Conservation (phyloP, 2,888 invertebrate species). For the Epirrita christyi region DNA sequence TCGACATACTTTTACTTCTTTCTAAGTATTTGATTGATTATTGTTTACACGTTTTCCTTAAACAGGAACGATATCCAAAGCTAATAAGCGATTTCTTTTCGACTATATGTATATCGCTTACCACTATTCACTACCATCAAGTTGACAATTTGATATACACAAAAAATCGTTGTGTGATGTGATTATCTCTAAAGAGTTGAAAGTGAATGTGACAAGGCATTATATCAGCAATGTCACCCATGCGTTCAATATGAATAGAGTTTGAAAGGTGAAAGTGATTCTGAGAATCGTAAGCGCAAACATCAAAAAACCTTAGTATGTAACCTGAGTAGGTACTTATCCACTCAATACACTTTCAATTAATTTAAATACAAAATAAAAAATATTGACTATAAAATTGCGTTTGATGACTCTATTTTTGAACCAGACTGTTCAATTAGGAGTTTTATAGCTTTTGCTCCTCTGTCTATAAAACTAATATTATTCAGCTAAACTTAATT, state of each 20-base stretch:
- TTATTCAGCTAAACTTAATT: conserved; percentile 22
- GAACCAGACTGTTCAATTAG: conserved; percentile 20
- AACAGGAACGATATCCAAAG: conserved; percentile 10
- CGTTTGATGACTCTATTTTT: conserved; percentile 19
- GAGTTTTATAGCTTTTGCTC: conserved; percentile 18
- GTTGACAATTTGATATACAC: conserved; percentile 3
- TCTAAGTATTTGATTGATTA: conserved; percentile 36
- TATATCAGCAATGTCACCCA: conserved; percentile 27
- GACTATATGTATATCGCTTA: background rate
- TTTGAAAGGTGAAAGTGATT: conserved; percentile 38
- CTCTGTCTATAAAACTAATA: conserved; percentile 22
- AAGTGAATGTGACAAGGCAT: conserved; percentile 31
- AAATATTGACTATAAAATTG: conserved; percentile 5
- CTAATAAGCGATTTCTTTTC: conserved; percentile 6
- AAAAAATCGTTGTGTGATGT: conserved; percentile 2
- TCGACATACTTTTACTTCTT: conserved; percentile 43
- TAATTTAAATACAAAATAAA: background rate
- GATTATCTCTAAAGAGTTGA: conserved; percentile 17
- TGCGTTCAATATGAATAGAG: conserved; percentile 6
- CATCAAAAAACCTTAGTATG: background rate
- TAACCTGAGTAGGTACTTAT: background rate
- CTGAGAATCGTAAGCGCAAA: conserved; percentile 18
- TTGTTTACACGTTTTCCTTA: conserved; percentile 34
- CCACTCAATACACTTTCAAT: background rate
- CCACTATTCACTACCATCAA: conserved; percentile 5